Evolutionary conservation across 2,113 vertebrate species (phyloP).

Genomic region (Macquaria australasica): DNA sequence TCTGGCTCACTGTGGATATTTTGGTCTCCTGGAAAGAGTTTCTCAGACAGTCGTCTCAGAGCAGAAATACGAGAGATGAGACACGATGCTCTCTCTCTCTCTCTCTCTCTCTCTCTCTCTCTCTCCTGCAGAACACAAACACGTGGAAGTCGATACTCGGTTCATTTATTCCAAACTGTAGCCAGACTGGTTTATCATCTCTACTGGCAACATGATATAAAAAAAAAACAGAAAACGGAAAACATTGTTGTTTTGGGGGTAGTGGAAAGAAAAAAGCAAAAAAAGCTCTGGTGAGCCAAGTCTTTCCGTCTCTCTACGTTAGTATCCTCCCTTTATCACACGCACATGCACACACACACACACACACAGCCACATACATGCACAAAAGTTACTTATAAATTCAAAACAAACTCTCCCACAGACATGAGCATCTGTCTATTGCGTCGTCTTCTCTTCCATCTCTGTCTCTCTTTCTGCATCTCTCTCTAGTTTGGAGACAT

Average conservation of each 20-base stretch:
- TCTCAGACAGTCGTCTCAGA: constrained; percentile 24
- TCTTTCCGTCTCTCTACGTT: constrained; percentile 14
- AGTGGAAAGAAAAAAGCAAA: neutral
- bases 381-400: constrained; percentile 33
- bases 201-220: constrained; percentile 14
- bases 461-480: constrained; percentile 28
- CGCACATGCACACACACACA: neutral
- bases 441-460: neutral
- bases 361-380: neutral
- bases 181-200: constrained; percentile 32
- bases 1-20: constrained; percentile 58
- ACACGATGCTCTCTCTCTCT: constrained; percentile 20
- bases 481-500: constrained; percentile 44
- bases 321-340: constrained; percentile 31
- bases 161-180: constrained; percentile 44
- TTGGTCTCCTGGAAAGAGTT: constrained; percentile 43
- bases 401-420: constrained; percentile 38
- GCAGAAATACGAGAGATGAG: constrained; percentile 16
- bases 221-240: constrained; percentile 2
- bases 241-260: constrained; percentile 11
- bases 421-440: constrained; percentile 41
- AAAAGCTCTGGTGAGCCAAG: constrained; percentile 1
- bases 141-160: neutral
- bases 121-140: constrained; percentile 14
- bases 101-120: too few relatives aligned